Percentiles rank a stretch among this genome's conserved stretches.
Conservation (phyloP, 1,140 invertebrate species). For the Procambarus virginalis region DNA sequence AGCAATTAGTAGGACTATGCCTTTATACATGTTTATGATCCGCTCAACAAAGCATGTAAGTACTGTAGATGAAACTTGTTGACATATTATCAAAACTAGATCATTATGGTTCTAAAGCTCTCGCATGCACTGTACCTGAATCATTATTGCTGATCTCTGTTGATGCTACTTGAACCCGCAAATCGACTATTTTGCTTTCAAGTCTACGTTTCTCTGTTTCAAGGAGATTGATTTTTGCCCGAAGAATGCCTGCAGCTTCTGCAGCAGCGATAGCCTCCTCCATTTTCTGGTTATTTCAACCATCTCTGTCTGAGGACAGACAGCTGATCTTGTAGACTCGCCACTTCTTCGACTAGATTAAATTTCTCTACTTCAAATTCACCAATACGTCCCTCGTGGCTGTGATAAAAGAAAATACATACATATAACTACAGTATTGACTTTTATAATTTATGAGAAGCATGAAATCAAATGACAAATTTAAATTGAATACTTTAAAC, state of each 20-base stretch:
- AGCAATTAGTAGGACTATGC: too few relatives aligned
- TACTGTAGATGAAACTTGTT: too few relatives aligned
- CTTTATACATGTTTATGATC: too few relatives aligned
- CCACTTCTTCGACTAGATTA: constrained; percentile 73
- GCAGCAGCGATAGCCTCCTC: constrained; percentile 70
- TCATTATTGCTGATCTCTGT: constrained; percentile 51
- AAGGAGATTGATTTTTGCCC: constrained; percentile 34
- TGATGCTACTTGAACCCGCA: constrained; percentile 46
- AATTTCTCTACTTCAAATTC: constrained; percentile 66
- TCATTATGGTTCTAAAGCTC: neutral
- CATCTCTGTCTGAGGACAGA: constrained; percentile 71
- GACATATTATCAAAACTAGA: too few relatives aligned
- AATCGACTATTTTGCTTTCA: constrained; percentile 54
- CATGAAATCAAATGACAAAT: neutral
- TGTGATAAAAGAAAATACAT: neutral
- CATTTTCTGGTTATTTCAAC: constrained; percentile 73
- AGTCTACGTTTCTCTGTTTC: constrained; percentile 58
- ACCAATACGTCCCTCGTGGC: constrained; percentile 40
- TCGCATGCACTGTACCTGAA: constrained; percentile 21
- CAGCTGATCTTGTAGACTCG: constrained; percentile 75
- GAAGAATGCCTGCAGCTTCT: constrained; percentile 19
- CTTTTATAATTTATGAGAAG: too few relatives aligned
- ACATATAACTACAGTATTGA: neutral
- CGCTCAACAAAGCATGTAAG: too few relatives aligned
- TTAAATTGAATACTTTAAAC: neutral